phyloP scores from a whole-genome alignment of 2,797 vertebrate genomes.

The Arrhamphus sclerolepis region DNA sequence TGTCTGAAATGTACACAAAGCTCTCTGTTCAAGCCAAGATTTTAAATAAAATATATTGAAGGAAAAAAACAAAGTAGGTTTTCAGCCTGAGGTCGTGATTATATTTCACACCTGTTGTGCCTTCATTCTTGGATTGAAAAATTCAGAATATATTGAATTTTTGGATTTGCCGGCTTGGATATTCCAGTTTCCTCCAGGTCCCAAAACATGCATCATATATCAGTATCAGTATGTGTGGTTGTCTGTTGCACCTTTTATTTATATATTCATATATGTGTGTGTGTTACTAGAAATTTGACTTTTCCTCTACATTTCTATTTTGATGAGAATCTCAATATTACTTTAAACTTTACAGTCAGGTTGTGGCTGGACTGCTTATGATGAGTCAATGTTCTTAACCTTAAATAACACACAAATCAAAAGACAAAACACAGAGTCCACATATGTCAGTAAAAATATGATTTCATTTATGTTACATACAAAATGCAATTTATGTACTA shows the following conservation, averaged over 20 bases:
- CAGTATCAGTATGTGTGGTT: too few species aligned
- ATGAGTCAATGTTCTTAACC: too few species aligned
- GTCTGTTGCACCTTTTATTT: too few species aligned
- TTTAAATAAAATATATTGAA: constrained; percentile 56
- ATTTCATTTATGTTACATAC: constrained; percentile 83
- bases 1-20: constrained; percentile 41
- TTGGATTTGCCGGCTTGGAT: too few species aligned
- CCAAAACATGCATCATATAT: too few species aligned
- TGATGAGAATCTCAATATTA: not conserved
- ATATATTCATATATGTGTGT: too few species aligned
- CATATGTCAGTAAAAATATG: constrained; percentile 81
- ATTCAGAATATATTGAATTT: too few species aligned
- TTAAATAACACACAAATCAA: not conserved
- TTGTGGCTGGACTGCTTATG: too few species aligned
- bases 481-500: constrained; percentile 90
- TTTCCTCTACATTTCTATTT: too few species aligned
- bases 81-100: not conserved
- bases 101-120: not conserved
- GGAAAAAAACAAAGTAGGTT: constrained; percentile 20
- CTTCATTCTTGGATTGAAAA: too few species aligned
- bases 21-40: constrained; percentile 48
- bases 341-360: not conserved
- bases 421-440: constrained; percentile 28
- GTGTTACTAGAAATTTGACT: too few species aligned
- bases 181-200: too few species aligned